Evolutionary conservation across 2,113 vertebrate species (phyloP).

Genomic region (Microcebus ravelobensis): DNA sequence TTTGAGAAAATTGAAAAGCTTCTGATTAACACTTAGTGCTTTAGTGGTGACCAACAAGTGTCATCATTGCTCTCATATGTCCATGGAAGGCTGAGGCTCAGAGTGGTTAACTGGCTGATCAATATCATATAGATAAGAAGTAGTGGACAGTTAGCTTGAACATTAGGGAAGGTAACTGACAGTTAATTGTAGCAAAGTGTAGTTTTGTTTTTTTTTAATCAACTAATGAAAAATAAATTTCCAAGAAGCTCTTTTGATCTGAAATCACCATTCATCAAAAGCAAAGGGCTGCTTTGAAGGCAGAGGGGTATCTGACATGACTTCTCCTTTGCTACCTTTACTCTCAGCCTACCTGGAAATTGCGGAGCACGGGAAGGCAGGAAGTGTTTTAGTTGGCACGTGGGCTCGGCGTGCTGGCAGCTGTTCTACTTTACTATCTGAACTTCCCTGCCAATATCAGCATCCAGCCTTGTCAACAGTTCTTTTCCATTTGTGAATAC

Average conservation of each 20-base stretch:
- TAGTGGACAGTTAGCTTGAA: background rate
- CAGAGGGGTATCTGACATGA: background rate
- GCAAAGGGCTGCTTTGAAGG: background rate
- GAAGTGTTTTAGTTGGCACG: constrained; percentile 13
- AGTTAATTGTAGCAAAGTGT: background rate
- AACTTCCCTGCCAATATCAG: constrained; percentile 44
- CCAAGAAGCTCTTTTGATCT: background rate
- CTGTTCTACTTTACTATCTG: background rate
- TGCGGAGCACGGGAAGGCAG: background rate
- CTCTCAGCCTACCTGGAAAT: background rate
- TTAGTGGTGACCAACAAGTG: background rate
- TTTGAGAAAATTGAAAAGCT: background rate
- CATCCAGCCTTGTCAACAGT: constrained; percentile 41
- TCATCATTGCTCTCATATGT: background rate
- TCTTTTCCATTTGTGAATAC: constrained; percentile 56
- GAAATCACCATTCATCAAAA: background rate
- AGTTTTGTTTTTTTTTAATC: background rate
- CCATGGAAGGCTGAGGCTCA: background rate
- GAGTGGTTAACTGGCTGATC: background rate
- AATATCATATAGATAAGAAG: background rate
- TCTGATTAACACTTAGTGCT: background rate
- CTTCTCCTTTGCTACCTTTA: background rate
- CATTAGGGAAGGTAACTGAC: background rate
- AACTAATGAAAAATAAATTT: constrained; percentile 26
- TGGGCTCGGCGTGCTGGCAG: background rate